A percentile compares a stretch with the other conserved stretches of the same genome.
Evolutionary conservation across 2,797 vertebrate genomes (phyloP).

Genomic region (Gambusia yucatana): DNA sequence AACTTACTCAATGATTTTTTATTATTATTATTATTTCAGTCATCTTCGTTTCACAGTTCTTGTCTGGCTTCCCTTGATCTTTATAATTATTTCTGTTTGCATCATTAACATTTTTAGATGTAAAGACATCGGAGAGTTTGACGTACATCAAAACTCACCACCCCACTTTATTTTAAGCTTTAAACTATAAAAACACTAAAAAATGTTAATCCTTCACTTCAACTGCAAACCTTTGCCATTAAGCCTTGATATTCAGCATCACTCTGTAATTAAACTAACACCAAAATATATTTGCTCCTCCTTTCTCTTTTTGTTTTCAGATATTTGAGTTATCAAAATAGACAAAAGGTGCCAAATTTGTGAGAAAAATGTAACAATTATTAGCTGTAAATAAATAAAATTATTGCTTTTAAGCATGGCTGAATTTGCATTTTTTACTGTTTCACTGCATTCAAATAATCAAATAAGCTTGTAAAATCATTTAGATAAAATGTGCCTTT

Average conservation of each 20-base stretch:
- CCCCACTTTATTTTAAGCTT: neutral
- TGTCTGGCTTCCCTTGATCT: neutral
- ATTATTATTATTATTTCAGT: too few species aligned
- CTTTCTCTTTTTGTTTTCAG: neutral
- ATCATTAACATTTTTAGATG: neutral
- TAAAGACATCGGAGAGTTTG: neutral
- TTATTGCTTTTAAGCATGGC: neutral
- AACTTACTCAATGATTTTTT: neutral
- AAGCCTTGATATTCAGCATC: neutral
- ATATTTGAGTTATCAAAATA: neutral
- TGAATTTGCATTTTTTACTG: neutral
- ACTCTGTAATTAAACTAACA: neutral
- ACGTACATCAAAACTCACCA: neutral
- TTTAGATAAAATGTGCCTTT: neutral
- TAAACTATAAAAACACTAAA: neutral
- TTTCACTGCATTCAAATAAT: neutral
- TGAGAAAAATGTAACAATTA: neutral
- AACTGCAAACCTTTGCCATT: neutral
- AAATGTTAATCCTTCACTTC: neutral
- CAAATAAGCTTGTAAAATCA: neutral
- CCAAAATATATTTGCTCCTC: neutral
- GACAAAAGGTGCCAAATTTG: neutral
- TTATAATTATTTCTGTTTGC: neutral
- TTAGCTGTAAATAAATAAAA: neutral
- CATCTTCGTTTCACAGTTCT: neutral